phyloP scores from a whole-genome alignment of 2,113 vertebrate species.

The Dermatemys mawii region DNA sequence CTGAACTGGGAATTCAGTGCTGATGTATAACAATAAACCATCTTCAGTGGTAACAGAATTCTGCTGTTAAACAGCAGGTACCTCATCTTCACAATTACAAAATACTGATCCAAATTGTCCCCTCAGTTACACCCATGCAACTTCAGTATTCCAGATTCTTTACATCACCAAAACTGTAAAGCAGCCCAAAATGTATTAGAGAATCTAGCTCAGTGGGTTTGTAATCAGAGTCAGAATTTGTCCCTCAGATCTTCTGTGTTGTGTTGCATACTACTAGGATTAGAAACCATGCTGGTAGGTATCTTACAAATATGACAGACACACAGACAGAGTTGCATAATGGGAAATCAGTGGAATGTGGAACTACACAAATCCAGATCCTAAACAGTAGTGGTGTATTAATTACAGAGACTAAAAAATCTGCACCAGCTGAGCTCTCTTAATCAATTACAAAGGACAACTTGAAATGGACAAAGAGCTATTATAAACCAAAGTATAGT shows the following conservation, averaged over 20 bases:
- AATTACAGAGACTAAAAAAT: constrained; percentile 8
- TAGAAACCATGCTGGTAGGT: neutral
- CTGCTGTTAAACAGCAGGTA: neutral
- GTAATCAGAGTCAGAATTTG: neutral
- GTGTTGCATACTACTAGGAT: neutral
- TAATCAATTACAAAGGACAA: constrained; percentile 49
- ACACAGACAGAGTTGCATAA: fast-evolving
- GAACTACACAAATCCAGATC: neutral
- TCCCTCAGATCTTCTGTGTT: neutral
- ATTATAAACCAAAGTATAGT: constrained; percentile 6
- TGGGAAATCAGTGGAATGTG: neutral
- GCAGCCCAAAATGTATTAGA: neutral
- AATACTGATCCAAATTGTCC: neutral
- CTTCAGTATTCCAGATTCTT: neutral
- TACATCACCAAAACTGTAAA: neutral
- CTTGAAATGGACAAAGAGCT: neutral
- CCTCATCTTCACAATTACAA: neutral
- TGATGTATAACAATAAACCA: neutral
- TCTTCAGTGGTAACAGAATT: neutral
- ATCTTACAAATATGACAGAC: neutral
- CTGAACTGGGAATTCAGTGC: neutral
- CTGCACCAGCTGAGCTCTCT: neutral
- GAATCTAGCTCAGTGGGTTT: neutral
- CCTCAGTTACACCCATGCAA: neutral
- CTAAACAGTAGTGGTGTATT: neutral